Evolutionary conservation across 2,113 vertebrate species (phyloP), one percentile per base, ranked within the genome.

Genomic region (Rhabdomys dilectus): DNA sequence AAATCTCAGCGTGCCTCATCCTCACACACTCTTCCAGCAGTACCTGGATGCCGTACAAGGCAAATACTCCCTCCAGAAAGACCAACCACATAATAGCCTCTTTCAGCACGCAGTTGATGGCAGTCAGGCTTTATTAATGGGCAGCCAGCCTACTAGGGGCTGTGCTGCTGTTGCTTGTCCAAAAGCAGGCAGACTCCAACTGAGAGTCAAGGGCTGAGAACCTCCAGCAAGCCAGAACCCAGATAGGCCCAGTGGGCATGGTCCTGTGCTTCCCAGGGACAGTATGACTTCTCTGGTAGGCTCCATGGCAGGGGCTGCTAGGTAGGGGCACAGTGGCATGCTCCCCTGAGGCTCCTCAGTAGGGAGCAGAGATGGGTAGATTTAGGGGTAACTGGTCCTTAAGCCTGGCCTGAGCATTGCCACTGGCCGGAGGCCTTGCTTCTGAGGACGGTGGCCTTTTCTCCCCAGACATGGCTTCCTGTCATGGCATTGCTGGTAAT

Each of bases 91-190:
- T 95, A 95, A 98, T 96, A 45, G 97, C 96, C 91, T 96, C 97
- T 97, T 98, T 98, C 97, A 96, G 94, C 82, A 42, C 76, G 21
- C 4, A 85, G 92, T 0, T 21, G 39, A 62, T n/a, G 84, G 94
- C 96, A 95, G 94, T 98, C 97, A 96, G 97, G 93, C 94, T 93
- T 97, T 97, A 97, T 97, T 96, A 97, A 95, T 90, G 91, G 93
- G 15, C 97, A 95, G 92, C 96, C 19, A 19, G 97, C 94, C 92
- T 70, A 88, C 97, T 51, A 45, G 75, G 87, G 62, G 24, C 66
- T 24, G 7, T 88, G 88, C 93, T 95, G 97, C 95, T 78, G 97
- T 39, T 89, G 90, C 93, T 97, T 94, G 97, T 97, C 97, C 66
- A 89, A 93, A 80, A 97, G 97, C 97, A 94, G 97, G 91, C 91